Base-by-base conservation (phyloP, 92 coral and sea anemone species). In the Metridium senile region DNA sequence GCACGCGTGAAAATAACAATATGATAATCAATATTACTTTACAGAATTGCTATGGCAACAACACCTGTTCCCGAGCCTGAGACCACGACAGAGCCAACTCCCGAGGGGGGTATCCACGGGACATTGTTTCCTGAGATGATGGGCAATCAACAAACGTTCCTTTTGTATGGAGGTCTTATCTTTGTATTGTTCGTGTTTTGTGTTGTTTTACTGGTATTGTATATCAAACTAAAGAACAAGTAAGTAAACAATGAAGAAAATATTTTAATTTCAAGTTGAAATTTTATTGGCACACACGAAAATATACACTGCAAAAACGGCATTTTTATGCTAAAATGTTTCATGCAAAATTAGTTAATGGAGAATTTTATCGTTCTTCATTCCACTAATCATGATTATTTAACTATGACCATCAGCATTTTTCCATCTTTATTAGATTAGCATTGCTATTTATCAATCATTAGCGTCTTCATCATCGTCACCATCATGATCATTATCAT, bases 81-180 rank as follows among this genome's bases (percentile, higher is more conserved):
- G 51, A 23, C 75, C 20, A 71, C 79, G 43, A 71, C 88, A n/a
- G 43, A 17, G 27, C n/a, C n/a, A n/a, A n/a, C n/a, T n/a, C 78
- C 78, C 8, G 67, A 72, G 27, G 33, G 65, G 1, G 35, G 67
- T 7, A 30, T 19, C 18, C 33, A 16, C 32, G 72, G 35, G 22
- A 84, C 88, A 46, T 54, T 84, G 57, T 84, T 84, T 69, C 88
- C 88, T 0, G 84, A 84, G 63, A 62, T 84, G 8, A 71, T 84
- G 88, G 78, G 78, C 43, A 71, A 84, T 49, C 88, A 84, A 65
- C 84, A 84, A 23, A 62, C 75, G 33, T 84, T 84, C 76, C 81
- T 85, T 71, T 54, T 81, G 77, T 74, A 79, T 26, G 85, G 85
- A 26, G 26, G 72, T 43, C 57, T 85, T 26, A 73, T 85, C 43